Evolutionary conservation across 2,888 invertebrate genomes (phyloP).

Genomic region (Penaeus monodon): DNA sequence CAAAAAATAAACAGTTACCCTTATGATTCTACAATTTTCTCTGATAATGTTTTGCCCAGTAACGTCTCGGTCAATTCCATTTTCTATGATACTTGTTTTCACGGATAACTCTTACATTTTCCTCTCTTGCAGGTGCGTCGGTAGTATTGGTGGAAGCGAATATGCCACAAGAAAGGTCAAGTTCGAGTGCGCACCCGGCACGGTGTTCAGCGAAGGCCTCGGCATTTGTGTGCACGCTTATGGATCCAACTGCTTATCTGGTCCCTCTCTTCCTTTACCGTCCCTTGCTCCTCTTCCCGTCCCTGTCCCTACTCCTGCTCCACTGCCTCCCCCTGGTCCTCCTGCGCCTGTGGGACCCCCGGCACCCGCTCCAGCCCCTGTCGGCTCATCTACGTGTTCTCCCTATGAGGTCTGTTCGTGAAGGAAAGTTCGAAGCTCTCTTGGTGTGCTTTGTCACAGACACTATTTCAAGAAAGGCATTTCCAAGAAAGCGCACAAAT

Average conservation of each 20-base stretch:
- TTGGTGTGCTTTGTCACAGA: too few relatives aligned
- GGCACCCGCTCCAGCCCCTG: background rate
- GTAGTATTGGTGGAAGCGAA: slow-evolving; percentile 4
- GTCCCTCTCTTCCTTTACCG: background rate
- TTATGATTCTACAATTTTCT: too few relatives aligned
- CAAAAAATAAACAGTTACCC: too few relatives aligned
- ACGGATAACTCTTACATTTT: background rate
- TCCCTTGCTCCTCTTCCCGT: background rate
- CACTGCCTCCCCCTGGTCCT: background rate
- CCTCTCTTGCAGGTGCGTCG: slow-evolving; percentile 38
- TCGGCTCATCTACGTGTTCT: background rate
- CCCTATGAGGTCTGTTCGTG: background rate
- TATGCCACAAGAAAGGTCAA: slow-evolving; percentile 30
- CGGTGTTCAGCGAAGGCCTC: slow-evolving; percentile 29
- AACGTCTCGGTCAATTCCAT: too few relatives aligned
- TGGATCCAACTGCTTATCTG: background rate
- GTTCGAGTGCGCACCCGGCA: slow-evolving; percentile 48
- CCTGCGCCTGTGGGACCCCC: background rate
- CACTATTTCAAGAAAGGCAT: too few relatives aligned
- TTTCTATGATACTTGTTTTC: too few relatives aligned
- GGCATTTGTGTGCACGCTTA: slow-evolving; percentile 18
- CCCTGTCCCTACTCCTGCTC: background rate
- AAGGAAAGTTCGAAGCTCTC: too few relatives aligned
- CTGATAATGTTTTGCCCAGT: too few relatives aligned
- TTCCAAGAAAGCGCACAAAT: too few relatives aligned